phyloP scores from a whole-genome alignment of 2,888 invertebrate genomes.

The Oscheius sp. region DNA sequence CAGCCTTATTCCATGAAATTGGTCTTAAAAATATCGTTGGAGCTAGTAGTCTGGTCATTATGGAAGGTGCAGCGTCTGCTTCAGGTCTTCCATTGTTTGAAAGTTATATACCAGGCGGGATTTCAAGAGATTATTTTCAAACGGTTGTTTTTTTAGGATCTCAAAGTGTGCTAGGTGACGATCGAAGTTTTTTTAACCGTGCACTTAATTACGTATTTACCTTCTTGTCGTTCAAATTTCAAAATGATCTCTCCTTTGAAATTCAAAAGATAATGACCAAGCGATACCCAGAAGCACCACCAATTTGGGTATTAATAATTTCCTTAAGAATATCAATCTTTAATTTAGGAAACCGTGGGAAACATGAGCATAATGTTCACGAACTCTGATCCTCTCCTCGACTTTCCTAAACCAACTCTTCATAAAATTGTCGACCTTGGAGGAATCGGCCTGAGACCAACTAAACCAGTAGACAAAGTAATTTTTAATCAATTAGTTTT shows the following conservation, averaged over 20 bases:
- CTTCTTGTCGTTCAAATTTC: slow-evolving; percentile 21
- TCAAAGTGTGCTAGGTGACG: slow-evolving; percentile 7
- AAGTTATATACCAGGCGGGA: slow-evolving; percentile 30
- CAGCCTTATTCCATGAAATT: slow-evolving; percentile 25
- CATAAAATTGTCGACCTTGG: slow-evolving; percentile 29
- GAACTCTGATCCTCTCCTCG: slow-evolving; percentile 26
- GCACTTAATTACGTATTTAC: slow-evolving; percentile 8
- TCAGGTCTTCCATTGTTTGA: slow-evolving; percentile 14
- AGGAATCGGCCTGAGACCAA: slow-evolving; percentile 17
- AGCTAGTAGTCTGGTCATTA: slow-evolving; percentile 4
- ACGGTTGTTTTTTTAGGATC: too few relatives aligned
- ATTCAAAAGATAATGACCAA: slow-evolving; percentile 18
- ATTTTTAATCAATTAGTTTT: background rate
- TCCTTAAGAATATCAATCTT: background rate
- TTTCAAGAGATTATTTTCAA: too few relatives aligned
- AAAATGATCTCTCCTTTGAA: slow-evolving; percentile 4
- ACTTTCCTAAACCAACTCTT: slow-evolving; percentile 28
- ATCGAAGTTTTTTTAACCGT: slow-evolving; percentile 13
- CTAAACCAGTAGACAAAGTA: slow-evolving; percentile 25
- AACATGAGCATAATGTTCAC: slow-evolving; percentile 26
- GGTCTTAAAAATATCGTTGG: slow-evolving; percentile 24
- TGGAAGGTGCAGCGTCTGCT: slow-evolving; percentile 29
- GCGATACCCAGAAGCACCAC: slow-evolving; percentile 4
- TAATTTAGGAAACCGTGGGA: slow-evolving; percentile 6
- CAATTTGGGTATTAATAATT: slow-evolving; percentile 4